A percentile compares a stretch with the other conserved stretches of the same genome.
phyloP scores from a whole-genome alignment of 2,888 invertebrate genomes.

The Palloptera scutellata region DNA sequence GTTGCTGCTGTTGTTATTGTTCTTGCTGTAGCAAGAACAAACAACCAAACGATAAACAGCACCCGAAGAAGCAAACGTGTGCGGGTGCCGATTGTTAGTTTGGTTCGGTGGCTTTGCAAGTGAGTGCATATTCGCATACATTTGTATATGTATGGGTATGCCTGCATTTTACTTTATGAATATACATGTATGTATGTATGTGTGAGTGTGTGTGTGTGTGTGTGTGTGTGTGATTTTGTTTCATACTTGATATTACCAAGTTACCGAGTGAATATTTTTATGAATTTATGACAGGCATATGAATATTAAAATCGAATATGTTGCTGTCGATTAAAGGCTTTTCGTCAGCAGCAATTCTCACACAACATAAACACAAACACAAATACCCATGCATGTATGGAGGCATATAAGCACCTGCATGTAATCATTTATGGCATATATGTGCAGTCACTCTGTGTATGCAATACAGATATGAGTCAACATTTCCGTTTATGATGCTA shows the following conservation, averaged over 20 bases:
- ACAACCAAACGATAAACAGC: not conserved
- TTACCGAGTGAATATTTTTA: conserved; percentile 32
- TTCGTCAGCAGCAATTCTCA: conserved; percentile 38
- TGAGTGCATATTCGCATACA: conserved; percentile 1
- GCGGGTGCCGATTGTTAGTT: conserved; percentile 18
- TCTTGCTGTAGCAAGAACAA: too few species aligned
- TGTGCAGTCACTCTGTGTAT: not conserved
- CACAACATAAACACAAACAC: conserved; percentile 6
- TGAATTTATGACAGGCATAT: conserved; percentile 56
- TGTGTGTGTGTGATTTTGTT: not conserved
- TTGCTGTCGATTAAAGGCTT: conserved; percentile 59
- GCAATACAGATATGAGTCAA: conserved; percentile 54
- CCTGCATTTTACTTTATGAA: not conserved
- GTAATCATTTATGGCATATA: not conserved
- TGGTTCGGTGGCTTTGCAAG: conserved; percentile 29
- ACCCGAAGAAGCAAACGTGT: not conserved
- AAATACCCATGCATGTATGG: conserved; percentile 13
- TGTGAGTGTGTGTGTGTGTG: not conserved
- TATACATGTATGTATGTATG: not conserved
- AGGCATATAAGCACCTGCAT: not conserved
- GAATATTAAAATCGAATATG: conserved; percentile 61
- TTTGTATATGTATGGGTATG: not conserved
- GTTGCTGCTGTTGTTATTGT: too few species aligned
- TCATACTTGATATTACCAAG: too few species aligned
- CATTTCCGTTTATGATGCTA: conserved; percentile 50